Evolutionary conservation across 1,140 invertebrate species (phyloP), one percentile per base, ranked within the genome.

Genomic region (Sminthurides bifidus): DNA sequence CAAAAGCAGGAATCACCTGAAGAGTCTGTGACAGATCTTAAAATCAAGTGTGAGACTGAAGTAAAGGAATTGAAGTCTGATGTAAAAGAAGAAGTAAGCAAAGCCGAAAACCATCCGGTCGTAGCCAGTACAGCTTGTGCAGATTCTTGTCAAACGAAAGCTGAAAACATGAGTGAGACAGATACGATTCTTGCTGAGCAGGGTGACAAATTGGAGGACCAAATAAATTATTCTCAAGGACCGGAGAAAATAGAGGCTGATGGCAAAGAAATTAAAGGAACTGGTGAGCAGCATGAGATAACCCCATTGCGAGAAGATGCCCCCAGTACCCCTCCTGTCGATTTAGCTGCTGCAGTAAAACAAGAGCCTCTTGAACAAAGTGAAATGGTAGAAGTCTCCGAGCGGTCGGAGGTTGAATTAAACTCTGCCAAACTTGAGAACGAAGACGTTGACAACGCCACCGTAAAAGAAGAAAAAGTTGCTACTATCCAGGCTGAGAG

Each of bases 61-160:
- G 63, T 63, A 35, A 46, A 65, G 64, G 65, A 61, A 56, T 67
- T 64, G 49, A 59, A 57, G 29, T 58, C 65, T 29, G 50, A 58
- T 30, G 54, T 63, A 52, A 57, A 71, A 54, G 56, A 56, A 19
- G 54, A 41, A 21, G 35, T 51, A 1, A 48, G 46, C 44, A 58
- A 66, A 51, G 59, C 61, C 54, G 56, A 56, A 52, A 54, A 59
- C 56, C 58, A 70, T 51, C 46, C 61, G 44, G 52, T 31, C 45
- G 56, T 38, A 52, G 30, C 48, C 38, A 58, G 44, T n/a, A n/a
- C n/a, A n/a, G n/a, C n/a, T n/a, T n/a, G n/a, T n/a, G n/a, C n/a
- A n/a, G n/a, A n/a, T n/a, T n/a, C n/a, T n/a, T n/a, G n/a, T n/a
- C n/a, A n/a, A n/a, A n/a, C n/a, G n/a, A n/a, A n/a, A n/a, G n/a